phyloP scores from a whole-genome alignment of 30 jellyfish, hydroid and myxozoan species.

The Hydractinia echinata region DNA sequence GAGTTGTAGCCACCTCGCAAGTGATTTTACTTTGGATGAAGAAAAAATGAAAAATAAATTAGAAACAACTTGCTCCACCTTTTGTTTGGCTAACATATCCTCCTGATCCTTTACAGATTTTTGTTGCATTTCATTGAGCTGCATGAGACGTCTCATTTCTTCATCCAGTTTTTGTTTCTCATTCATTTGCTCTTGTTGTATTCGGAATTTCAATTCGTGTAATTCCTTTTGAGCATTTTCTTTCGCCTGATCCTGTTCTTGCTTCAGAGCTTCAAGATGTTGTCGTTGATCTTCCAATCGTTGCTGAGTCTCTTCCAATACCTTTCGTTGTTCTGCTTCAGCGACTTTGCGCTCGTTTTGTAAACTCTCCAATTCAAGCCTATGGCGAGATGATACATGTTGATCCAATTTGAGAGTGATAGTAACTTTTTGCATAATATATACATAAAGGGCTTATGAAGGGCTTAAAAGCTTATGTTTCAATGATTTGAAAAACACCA shows the following conservation, averaged over 20 bases:
- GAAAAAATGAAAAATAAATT: too few species aligned
- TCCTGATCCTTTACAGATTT: slow-evolving; percentile 59
- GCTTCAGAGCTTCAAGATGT: slow-evolving; percentile 49
- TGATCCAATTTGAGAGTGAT: too few species aligned
- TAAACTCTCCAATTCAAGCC: slow-evolving; percentile 52
- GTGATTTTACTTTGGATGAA: too few species aligned
- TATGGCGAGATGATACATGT: too few species aligned
- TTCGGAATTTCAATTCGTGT: slow-evolving; percentile 67
- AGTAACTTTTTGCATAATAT: too few species aligned
- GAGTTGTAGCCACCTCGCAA: too few species aligned
- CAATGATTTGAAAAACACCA: too few species aligned
- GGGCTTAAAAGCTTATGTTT: too few species aligned
- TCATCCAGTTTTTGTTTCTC: slow-evolving; percentile 66
- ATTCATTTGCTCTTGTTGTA: slow-evolving; percentile 62
- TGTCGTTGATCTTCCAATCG: slow-evolving; percentile 65
- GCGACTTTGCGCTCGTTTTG: slow-evolving; percentile 53
- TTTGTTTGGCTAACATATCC: slow-evolving; percentile 53
- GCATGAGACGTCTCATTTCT: slow-evolving; percentile 61
- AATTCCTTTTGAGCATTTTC: slow-evolving; percentile 64
- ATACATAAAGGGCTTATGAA: too few species aligned
- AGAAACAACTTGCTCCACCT: neutral
- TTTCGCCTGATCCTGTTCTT: slow-evolving; percentile 69
- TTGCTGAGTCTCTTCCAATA: slow-evolving; percentile 54
- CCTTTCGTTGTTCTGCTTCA: slow-evolving; percentile 63
- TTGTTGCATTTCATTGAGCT: slow-evolving; percentile 64